Evolutionary conservation across 2,797 vertebrate genomes (phyloP).

Genomic region (Neostethus bicornis): DNA sequence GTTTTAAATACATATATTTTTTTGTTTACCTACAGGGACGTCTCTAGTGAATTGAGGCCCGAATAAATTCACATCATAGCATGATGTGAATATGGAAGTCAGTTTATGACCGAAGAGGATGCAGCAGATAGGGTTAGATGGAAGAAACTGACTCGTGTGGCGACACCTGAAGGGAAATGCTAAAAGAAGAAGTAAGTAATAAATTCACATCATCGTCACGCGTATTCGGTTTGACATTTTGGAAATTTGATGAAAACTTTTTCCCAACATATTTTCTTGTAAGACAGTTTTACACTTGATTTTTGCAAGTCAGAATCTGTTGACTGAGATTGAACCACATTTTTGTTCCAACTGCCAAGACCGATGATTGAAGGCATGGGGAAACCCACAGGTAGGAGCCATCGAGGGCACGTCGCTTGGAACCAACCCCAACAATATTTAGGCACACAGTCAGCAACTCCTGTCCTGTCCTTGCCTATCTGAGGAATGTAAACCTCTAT

Average conservation of each 20-base stretch:
- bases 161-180: too few relatives aligned
- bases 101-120: too few relatives aligned
- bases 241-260: neutral
- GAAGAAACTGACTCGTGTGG: too few relatives aligned
- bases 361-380: constrained; percentile 62
- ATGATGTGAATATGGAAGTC: too few relatives aligned
- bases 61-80: too few relatives aligned
- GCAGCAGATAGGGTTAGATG: too few relatives aligned
- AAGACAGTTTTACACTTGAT: constrained; percentile 2
- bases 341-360: constrained; percentile 37
- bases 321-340: constrained; percentile 35
- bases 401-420: constrained; percentile 61
- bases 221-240: neutral
- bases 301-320: constrained; percentile 22
- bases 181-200: neutral
- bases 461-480: constrained; percentile 72
- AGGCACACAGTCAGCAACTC: constrained; percentile 72
- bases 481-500: constrained; percentile 73
- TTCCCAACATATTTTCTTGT: neutral
- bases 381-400: constrained; percentile 66
- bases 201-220: neutral
- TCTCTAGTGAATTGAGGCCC: too few relatives aligned
- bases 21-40: too few relatives aligned
- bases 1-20: too few relatives aligned
- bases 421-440: constrained; percentile 65